Evolutionary conservation across 2,113 vertebrate species (phyloP).

Genomic region (Colaptes auratus): DNA sequence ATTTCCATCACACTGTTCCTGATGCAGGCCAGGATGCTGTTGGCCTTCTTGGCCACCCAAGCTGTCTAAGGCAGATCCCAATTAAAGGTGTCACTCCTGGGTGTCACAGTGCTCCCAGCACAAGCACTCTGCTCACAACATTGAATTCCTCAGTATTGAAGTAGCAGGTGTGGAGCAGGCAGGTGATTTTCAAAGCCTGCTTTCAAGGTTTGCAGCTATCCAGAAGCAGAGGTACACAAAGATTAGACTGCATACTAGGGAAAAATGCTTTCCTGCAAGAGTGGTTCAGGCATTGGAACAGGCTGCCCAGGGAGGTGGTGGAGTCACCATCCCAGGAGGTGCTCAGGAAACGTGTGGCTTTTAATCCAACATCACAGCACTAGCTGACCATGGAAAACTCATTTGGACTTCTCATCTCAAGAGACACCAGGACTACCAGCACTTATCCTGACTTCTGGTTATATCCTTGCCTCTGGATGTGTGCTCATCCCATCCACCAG

Average conservation of each 20-base stretch:
- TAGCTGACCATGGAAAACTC: neutral
- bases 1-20: accelerated
- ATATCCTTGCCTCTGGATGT: neutral
- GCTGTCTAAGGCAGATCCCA: neutral
- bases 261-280: no score
- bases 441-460: neutral
- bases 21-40: no score
- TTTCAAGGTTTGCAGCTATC: neutral
- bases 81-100: neutral
- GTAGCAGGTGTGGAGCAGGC: neutral
- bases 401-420: neutral
- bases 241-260: no score
- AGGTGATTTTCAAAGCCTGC: neutral
- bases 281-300: no score
- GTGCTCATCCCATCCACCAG: neutral
- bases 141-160: neutral
- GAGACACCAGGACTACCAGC: neutral
- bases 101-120: neutral
- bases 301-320: no score
- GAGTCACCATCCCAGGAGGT: no score
- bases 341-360: neutral
- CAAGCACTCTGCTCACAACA: neutral
- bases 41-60: no score
- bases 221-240: no score
- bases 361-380: neutral